phyloP scores from a whole-genome alignment of 37 sponge, comb jelly and placozoan genomes.

The Axinella damicornis region DNA sequence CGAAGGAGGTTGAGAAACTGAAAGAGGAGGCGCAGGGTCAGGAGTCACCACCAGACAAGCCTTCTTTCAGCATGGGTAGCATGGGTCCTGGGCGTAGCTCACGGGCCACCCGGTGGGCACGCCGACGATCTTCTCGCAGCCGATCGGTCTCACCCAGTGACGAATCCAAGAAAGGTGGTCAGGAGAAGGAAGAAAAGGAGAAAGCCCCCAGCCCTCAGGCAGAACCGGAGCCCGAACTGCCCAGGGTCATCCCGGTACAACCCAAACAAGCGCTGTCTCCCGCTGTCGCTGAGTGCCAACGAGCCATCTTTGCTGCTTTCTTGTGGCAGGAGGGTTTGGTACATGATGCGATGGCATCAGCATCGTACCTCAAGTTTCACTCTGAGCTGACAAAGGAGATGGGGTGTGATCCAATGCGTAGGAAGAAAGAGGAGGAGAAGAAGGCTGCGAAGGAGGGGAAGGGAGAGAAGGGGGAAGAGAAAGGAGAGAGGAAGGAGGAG shows the following conservation, averaged over 20 bases:
- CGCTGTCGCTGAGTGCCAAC: constrained; percentile 89
- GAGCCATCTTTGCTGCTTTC: constrained; percentile 94
- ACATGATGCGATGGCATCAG: constrained; percentile 92
- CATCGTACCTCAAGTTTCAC: constrained; percentile 92
- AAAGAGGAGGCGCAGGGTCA: not conserved
- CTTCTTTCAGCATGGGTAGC: not conserved
- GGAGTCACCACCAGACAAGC: constrained; percentile 1
- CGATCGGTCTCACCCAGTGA: no score
- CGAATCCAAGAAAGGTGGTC: not conserved
- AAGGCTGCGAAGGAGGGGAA: not conserved
- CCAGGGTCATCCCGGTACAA: not conserved
- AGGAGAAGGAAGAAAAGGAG: constrained; percentile 21
- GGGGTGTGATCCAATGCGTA: not conserved
- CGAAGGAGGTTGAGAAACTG: not conserved
- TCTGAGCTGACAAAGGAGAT: constrained; percentile 75
- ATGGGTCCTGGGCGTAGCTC: no score
- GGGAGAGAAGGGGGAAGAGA: constrained; percentile 18
- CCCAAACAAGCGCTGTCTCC: constrained; percentile 83
- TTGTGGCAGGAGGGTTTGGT: constrained; percentile 96
- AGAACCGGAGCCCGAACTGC: constrained; percentile 1
- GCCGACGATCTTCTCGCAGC: no score
- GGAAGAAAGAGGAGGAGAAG: constrained; percentile 5
- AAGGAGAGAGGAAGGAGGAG: constrained; percentile 32
- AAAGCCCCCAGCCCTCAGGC: constrained; percentile 22
- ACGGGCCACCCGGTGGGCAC: no score